A percentile compares a stretch with the other conserved stretches of the same genome.
phyloP scores from a whole-genome alignment of 2,888 invertebrate species.

The Ischnura elegans region DNA sequence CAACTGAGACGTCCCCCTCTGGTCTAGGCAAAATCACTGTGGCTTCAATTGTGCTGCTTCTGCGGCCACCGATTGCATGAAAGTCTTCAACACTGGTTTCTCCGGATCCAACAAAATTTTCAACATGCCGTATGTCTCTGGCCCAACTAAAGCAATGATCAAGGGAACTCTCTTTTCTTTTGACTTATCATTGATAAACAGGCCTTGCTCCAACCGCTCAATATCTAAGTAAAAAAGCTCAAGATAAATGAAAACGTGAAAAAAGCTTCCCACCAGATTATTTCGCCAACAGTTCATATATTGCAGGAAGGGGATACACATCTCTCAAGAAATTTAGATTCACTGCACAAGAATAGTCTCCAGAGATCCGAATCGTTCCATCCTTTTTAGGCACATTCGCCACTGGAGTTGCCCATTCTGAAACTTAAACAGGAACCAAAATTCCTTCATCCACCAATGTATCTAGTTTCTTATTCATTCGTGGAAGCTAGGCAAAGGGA shows the following conservation, averaged over 20 bases:
- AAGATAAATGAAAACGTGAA: background rate
- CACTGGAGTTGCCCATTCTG: background rate
- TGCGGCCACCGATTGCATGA: too few species aligned
- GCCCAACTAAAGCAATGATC: too few species aligned
- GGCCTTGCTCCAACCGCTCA: too few species aligned
- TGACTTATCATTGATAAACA: too few species aligned
- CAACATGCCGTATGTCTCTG: too few species aligned
- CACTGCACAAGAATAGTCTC: background rate
- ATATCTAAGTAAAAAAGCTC: background rate
- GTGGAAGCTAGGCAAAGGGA: background rate
- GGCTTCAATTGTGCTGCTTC: conserved; percentile 29
- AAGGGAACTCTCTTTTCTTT: too few species aligned
- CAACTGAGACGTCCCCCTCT: background rate
- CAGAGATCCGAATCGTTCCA: background rate
- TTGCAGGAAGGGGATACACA: background rate
- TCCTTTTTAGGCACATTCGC: background rate
- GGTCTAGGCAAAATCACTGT: background rate
- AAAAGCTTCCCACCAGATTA: background rate
- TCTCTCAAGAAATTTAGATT: background rate
- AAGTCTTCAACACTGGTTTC: too few species aligned
- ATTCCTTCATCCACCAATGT: too few species aligned
- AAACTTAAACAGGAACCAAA: background rate
- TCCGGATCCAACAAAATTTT: too few species aligned
- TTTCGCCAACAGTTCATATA: background rate
- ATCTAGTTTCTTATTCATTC: background rate